Evolutionary conservation across 2,797 vertebrate genomes (phyloP).

Genomic region (Hafferia zeledoni): DNA sequence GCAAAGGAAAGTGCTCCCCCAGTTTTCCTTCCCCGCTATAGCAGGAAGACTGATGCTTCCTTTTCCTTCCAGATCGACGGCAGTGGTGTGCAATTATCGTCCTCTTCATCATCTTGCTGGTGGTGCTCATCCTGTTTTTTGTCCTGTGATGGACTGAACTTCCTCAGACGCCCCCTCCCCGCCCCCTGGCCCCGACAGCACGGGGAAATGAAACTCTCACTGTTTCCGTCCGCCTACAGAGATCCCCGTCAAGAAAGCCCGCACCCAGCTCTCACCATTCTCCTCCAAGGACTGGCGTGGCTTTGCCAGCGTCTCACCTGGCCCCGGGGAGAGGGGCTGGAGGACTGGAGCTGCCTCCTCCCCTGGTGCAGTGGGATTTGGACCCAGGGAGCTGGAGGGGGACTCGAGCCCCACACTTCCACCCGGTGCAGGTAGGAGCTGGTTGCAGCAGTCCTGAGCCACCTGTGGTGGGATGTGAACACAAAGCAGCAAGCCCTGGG

Average conservation of each 20-base stretch:
- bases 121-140: constrained; percentile 91
- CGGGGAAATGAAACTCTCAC: constrained; percentile 15
- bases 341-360: background rate
- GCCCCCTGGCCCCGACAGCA: background rate
- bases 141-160: constrained; percentile 82
- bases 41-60: background rate
- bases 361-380: background rate
- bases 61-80: constrained; percentile 87
- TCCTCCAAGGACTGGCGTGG: background rate
- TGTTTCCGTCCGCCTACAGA: background rate
- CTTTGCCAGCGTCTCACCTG: background rate
- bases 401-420: background rate
- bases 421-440: constrained; percentile 13
- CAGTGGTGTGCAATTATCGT: constrained; percentile 97
- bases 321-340: background rate
- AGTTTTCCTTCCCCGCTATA: background rate
- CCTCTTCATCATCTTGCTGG: constrained; percentile 87
- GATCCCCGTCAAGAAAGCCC: background rate
- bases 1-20: background rate
- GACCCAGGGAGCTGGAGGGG: background rate
- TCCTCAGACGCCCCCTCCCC: background rate
- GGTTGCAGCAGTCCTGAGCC: background rate
- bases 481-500: background rate
- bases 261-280: background rate
- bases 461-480: background rate